These are phyloP conservation scores for Nestor notabilis DNA, from an alignment of 2,113 vertebrate genomes.

Conservation along the genomic window DNA sequence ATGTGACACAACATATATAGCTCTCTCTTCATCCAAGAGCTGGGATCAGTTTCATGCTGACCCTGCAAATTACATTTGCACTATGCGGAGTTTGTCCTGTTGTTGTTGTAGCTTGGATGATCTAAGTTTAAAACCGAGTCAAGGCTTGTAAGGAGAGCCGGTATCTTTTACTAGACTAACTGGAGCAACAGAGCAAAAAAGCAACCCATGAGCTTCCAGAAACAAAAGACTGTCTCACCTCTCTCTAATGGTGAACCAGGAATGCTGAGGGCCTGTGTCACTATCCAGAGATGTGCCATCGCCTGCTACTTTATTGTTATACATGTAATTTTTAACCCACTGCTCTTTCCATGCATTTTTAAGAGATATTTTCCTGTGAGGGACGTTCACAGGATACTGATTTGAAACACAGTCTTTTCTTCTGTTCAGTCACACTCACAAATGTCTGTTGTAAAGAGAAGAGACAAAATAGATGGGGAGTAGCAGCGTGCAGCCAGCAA, in stretches of 20 bases:
- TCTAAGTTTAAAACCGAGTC: constrained; percentile 40
- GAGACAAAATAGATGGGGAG: not conserved
- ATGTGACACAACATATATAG: constrained; percentile 65
- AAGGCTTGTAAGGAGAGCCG: constrained; percentile 23
- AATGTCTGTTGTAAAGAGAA: not conserved
- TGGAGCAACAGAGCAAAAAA: not conserved
- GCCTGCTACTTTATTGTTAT: accelerated
- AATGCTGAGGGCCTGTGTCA: not conserved
- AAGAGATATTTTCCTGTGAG: not conserved
- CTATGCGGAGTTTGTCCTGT: constrained; percentile 38
- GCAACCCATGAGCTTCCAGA: not conserved
- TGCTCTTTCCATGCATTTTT: not conserved
- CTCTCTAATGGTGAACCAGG: not conserved
- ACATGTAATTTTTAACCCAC: accelerated
- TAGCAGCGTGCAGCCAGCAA: accelerated
- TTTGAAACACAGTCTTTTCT: not conserved
- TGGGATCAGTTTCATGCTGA: constrained; percentile 51
- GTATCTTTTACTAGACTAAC: not conserved
- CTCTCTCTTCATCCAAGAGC: constrained; percentile 34
- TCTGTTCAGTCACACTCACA: not conserved
- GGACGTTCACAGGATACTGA: not conserved
- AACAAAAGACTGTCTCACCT: not conserved
- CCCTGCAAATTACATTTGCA: constrained; percentile 51
- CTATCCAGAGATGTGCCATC: not conserved
- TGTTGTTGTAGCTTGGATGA: constrained; percentile 32